phyloP scores from a whole-genome alignment of 2,888 invertebrate genomes.

The Hesperia comma region DNA sequence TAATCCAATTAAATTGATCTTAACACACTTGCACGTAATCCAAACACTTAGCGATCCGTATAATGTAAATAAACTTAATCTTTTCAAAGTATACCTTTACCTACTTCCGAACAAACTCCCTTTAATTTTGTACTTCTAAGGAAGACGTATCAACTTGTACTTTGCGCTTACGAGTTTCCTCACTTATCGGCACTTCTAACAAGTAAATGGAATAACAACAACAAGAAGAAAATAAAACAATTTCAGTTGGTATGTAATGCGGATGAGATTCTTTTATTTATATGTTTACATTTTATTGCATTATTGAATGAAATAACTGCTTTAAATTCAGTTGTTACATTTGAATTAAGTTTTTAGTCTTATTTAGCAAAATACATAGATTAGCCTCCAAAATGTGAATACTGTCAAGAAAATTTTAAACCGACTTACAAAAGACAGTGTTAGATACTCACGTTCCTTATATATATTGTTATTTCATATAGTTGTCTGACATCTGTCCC shows the following conservation, averaged over 20 bases:
- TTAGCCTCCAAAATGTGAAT: no score
- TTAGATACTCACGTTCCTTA: no score
- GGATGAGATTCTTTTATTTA: no score
- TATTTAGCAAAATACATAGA: no score
- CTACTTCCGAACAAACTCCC: constrained; percentile 1
- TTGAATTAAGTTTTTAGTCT: no score
- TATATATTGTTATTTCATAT: no score
- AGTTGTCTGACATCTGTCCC: no score
- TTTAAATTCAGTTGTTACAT: no score
- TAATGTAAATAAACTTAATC: background rate
- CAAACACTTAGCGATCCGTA: background rate
- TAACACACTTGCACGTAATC: background rate
- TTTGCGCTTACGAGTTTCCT: constrained; percentile 21
- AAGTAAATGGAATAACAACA: constrained; percentile 15
- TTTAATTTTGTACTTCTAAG: constrained; percentile 6
- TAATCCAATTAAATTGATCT: background rate
- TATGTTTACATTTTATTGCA: no score
- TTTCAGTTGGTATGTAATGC: background rate
- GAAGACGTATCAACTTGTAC: constrained; percentile 20
- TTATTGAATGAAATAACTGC: no score
- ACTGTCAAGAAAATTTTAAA: no score
- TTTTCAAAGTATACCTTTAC: constrained; percentile 2
- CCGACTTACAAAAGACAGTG: no score
- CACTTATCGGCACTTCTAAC: constrained; percentile 10
- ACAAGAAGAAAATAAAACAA: constrained; percentile 8